Evolutionary conservation across 2,113 vertebrate genomes (phyloP).

Genomic region (Camelus bactrianus): DNA sequence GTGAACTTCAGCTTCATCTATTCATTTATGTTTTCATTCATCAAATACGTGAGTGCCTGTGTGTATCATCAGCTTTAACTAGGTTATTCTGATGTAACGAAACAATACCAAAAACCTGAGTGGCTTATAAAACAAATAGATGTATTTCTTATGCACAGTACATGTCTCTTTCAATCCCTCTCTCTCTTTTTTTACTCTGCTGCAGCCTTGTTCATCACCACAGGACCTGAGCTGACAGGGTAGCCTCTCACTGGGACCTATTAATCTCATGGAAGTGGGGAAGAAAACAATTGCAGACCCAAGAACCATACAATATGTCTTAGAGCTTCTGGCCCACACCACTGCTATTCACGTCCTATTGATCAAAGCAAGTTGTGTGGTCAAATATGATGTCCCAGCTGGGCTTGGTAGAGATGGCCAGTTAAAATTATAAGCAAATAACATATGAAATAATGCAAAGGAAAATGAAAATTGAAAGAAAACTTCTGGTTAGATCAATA

Average conservation of each 20-base stretch:
- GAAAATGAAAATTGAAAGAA: background rate
- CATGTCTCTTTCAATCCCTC: background rate
- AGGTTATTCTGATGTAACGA: background rate
- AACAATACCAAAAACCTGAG: background rate
- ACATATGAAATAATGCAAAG: background rate
- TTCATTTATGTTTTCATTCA: background rate
- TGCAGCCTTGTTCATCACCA: background rate
- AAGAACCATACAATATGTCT: background rate
- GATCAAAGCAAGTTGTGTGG: background rate
- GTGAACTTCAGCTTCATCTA: slow-evolving; percentile 7
- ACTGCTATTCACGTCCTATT: background rate
- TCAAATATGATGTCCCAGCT: background rate
- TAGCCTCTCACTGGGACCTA: background rate
- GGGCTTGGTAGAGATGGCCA: background rate
- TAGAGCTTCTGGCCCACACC: background rate
- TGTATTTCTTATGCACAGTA: background rate
- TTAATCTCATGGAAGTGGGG: accelerated
- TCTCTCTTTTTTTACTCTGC: background rate
- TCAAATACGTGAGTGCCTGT: background rate
- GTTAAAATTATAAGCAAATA: background rate
- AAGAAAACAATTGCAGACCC: background rate
- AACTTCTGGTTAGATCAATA: background rate
- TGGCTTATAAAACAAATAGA: background rate
- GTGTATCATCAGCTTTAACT: background rate
- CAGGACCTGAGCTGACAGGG: background rate